Evolutionary conservation across 2,888 invertebrate species (phyloP).

Genomic region (Cosmia pyralina): DNA sequence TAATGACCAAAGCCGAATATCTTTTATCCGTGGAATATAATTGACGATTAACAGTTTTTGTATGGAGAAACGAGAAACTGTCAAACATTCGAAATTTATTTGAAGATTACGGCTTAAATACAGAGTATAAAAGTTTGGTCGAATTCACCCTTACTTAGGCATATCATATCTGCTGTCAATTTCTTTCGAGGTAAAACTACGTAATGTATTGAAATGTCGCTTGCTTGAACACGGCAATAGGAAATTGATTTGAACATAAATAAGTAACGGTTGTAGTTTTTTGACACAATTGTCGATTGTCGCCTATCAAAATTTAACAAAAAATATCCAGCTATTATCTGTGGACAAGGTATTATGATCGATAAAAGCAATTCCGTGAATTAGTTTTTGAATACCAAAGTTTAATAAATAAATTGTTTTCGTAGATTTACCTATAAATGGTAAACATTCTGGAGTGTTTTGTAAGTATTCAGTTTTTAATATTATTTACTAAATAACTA

Average conservation of each 20-base stretch:
- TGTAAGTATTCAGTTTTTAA: no score
- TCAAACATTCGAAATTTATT: no score
- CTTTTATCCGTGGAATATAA: no score
- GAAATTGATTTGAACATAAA: constrained; percentile 48
- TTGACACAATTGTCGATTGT: constrained; percentile 33
- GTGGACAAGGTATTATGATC: constrained; percentile 12
- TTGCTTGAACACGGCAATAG: constrained; percentile 24
- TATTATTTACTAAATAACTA: neutral
- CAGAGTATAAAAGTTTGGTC: no score
- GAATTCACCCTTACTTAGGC: neutral
- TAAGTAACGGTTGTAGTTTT: constrained; percentile 43
- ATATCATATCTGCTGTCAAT: neutral
- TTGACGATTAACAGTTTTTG: no score
- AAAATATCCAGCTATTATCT: constrained; percentile 30
- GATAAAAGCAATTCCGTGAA: constrained; percentile 15
- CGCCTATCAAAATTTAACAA: constrained; percentile 37
- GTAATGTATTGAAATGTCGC: constrained; percentile 36
- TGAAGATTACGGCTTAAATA: no score
- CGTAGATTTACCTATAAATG: neutral
- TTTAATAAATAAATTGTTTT: neutral
- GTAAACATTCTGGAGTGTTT: neutral
- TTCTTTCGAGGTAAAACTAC: constrained; percentile 6
- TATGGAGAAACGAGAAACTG: no score
- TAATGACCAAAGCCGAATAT: no score
- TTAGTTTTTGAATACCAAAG: neutral